phyloP scores from a whole-genome alignment of 2,888 invertebrate species.

The Tinea pellionella region DNA sequence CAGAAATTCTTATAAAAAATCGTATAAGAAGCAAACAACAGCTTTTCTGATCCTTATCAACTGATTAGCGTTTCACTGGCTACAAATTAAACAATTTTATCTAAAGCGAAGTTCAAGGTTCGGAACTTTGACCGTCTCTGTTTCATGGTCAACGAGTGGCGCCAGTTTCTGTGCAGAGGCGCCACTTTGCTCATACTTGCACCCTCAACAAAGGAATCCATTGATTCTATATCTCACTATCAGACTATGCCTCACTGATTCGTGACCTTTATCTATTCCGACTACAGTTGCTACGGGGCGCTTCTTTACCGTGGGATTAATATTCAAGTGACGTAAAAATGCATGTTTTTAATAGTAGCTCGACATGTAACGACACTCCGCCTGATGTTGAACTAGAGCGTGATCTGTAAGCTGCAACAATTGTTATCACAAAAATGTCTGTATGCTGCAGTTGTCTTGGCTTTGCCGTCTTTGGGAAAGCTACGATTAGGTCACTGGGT shows the following conservation, averaged over 20 bases:
- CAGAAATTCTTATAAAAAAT: background rate
- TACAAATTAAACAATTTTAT: background rate
- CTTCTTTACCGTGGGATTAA: background rate
- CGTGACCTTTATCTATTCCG: constrained; percentile 4
- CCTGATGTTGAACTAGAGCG: too few relatives aligned
- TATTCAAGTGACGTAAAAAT: background rate
- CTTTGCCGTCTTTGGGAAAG: too few relatives aligned
- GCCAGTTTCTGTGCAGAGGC: constrained; percentile 31
- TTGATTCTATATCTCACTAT: constrained; percentile 12
- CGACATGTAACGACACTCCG: too few relatives aligned
- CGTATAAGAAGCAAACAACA: background rate
- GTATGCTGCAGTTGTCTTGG: too few relatives aligned
- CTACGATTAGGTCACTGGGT: too few relatives aligned
- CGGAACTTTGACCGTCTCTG: constrained; percentile 49
- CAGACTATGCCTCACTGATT: background rate
- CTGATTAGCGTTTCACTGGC: background rate
- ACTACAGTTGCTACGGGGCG: background rate
- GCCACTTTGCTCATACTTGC: constrained; percentile 34
- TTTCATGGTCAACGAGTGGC: constrained; percentile 46
- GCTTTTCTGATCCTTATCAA: too few relatives aligned
- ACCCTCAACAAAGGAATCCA: constrained; percentile 11
- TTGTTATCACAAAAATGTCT: too few relatives aligned
- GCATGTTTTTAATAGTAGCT: too few relatives aligned
- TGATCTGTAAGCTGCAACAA: too few relatives aligned
- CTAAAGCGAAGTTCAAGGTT: constrained; percentile 39